A percentile compares a stretch with the other conserved stretches of the same genome.
These are phyloP conservation scores for Lasioglossum leucozonium DNA, from an alignment of 2,888 invertebrate species.

Conservation along the genomic window DNA sequence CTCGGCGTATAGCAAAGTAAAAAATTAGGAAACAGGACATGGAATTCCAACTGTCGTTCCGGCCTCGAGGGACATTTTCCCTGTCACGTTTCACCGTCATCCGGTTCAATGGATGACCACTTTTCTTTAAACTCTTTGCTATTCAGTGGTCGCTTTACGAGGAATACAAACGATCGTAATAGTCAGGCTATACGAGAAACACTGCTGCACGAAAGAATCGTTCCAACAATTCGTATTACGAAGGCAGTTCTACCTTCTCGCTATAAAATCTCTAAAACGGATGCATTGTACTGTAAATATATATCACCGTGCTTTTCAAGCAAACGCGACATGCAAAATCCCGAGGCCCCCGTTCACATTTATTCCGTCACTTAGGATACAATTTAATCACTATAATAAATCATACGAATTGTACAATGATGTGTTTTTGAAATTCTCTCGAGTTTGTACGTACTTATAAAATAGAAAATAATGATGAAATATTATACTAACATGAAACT, in stretches of 20 bases:
- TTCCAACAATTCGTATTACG: conserved; percentile 1
- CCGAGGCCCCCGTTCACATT: no score
- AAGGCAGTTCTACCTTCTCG: not conserved
- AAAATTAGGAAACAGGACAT: conserved; percentile 2
- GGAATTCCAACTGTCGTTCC: conserved; percentile 17
- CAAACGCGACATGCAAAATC: not conserved
- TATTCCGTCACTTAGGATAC: no score
- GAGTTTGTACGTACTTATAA: no score
- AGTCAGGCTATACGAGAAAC: conserved; percentile 32
- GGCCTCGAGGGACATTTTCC: conserved; percentile 39
- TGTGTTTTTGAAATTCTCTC: no score
- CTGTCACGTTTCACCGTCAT: conserved; percentile 58
- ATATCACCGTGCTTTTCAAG: not conserved
- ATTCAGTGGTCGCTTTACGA: conserved; percentile 53
- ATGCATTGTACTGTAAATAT: not conserved
- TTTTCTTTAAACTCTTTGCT: conserved; percentile 58
- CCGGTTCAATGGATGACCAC: conserved; percentile 57
- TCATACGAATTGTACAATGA: no score
- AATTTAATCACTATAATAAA: no score
- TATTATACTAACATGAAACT: no score
- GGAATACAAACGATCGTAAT: conserved; percentile 55
- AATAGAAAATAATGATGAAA: no score
- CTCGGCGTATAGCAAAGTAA: not conserved
- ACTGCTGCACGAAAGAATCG: not conserved
- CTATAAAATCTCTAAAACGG: not conserved